Conservation (phyloP, 1,140 invertebrate genomes). For the honey bee (Apis mellifera) region DNA sequence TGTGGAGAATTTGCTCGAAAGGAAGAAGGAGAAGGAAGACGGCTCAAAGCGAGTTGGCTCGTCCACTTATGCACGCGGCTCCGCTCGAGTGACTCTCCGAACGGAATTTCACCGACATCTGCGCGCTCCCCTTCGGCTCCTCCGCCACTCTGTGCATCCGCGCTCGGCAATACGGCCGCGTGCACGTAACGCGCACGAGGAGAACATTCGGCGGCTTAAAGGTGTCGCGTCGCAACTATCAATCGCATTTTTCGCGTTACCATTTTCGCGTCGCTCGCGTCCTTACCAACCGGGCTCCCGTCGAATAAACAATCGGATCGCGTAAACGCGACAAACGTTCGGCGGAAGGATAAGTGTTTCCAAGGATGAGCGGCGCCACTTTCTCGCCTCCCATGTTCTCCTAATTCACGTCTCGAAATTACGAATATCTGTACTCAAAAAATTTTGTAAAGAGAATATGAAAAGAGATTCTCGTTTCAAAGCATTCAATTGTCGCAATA, state of each 20-base stretch:
- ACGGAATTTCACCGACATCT: constrained; percentile 81
- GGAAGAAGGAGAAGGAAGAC: constrained; percentile 75
- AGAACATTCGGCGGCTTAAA: constrained; percentile 57
- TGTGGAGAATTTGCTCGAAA: constrained; percentile 51
- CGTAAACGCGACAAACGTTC: too few relatives aligned
- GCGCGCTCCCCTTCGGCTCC: constrained; percentile 74
- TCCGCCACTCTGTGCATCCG: constrained; percentile 60
- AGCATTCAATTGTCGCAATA: too few relatives aligned
- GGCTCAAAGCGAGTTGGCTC: constrained; percentile 79
- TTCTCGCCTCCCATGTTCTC: too few relatives aligned
- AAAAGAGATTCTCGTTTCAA: too few relatives aligned
- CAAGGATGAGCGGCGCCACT: too few relatives aligned
- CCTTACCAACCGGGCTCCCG: too few relatives aligned
- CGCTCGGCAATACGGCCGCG: constrained; percentile 55
- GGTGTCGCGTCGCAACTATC: constrained; percentile 71
- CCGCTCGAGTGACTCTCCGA: constrained; percentile 80
- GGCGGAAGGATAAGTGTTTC: too few relatives aligned
- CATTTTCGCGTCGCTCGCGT: too few relatives aligned
- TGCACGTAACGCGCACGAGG: constrained; percentile 33
- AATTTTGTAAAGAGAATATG: too few relatives aligned
- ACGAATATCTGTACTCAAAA: too few relatives aligned
- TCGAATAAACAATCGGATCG: too few relatives aligned
- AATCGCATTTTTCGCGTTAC: background rate
- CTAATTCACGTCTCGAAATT: too few relatives aligned
- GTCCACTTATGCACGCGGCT: constrained; percentile 79